Percentiles rank a stretch among this genome's conserved stretches.
Conservation (phyloP, 2,888 invertebrate species). For the Halictus quadricinctus region DNA sequence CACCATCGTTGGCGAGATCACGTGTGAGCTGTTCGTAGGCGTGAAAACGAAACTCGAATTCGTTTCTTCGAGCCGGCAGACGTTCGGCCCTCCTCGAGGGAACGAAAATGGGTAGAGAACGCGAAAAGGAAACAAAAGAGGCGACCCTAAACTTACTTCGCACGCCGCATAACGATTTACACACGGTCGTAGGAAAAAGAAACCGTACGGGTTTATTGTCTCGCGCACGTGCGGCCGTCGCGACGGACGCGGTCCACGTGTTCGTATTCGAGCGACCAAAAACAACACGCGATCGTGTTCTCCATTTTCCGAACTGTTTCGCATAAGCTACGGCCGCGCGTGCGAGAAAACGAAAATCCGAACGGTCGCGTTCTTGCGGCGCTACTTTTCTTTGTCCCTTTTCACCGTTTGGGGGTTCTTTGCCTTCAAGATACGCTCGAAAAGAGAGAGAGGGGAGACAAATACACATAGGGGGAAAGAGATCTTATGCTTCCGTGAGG, state of each 20-base stretch:
- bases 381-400: neutral
- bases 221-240: slow-evolving; percentile 51
- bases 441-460: neutral
- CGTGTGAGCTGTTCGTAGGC: slow-evolving; percentile 12
- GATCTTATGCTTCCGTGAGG: slow-evolving; percentile 9
- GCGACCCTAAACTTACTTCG: neutral
- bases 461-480: neutral
- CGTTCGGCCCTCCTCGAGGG: neutral
- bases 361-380: slow-evolving; percentile 47
- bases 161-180: neutral
- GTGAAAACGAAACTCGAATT: slow-evolving; percentile 16
- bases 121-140: neutral
- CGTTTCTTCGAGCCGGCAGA: slow-evolving; percentile 20
- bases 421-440: neutral
- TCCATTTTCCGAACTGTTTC: neutral
- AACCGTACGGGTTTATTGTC: slow-evolving; percentile 61
- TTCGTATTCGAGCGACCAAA: slow-evolving; percentile 2
- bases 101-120: neutral
- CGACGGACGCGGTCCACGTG: neutral
- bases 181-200: slow-evolving; percentile 23
- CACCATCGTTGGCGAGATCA: slow-evolving; percentile 5
- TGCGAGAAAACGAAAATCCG: slow-evolving; percentile 51
- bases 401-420: neutral
- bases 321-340: slow-evolving; percentile 32
- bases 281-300: slow-evolving; percentile 6